Conservation (phyloP, 2,888 invertebrate genomes). For the Hylaea fasciaria region DNA sequence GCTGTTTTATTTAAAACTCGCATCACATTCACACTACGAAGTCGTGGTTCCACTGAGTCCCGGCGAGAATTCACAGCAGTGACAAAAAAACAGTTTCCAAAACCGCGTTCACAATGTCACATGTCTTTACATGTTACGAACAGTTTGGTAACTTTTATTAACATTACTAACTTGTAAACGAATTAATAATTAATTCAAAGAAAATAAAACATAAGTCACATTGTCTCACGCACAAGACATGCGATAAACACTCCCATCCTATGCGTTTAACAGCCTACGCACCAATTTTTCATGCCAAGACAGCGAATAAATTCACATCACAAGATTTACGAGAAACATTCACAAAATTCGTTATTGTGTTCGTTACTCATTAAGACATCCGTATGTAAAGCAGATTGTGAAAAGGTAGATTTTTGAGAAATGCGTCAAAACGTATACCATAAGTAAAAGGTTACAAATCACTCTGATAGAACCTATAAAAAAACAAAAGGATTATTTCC, state of each 20-base stretch:
- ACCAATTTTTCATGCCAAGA: constrained; percentile 22
- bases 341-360: constrained; percentile 37
- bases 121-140: too few species aligned
- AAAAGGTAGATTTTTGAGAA: too few species aligned
- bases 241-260: not conserved
- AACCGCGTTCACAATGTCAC: too few species aligned
- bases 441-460: too few species aligned
- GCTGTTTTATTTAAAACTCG: not conserved
- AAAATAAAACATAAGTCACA: not conserved
- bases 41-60: too few species aligned
- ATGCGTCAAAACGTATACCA: too few species aligned
- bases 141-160: too few species aligned
- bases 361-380: constrained; percentile 52
- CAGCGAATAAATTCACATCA: constrained; percentile 35
- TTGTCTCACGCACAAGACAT: not conserved
- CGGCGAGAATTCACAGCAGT: too few species aligned
- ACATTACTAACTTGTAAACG: not conserved
- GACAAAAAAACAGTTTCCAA: too few species aligned
- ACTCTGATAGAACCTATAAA: too few species aligned
- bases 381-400: constrained; percentile 35
- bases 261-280: constrained; percentile 6
- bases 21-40: too few species aligned
- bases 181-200: not conserved
- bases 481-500: too few species aligned
- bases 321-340: constrained; percentile 37